These are phyloP conservation scores for Peromyscus eremicus DNA, from an alignment of 2,797 vertebrate species.

Conservation along the genomic window DNA sequence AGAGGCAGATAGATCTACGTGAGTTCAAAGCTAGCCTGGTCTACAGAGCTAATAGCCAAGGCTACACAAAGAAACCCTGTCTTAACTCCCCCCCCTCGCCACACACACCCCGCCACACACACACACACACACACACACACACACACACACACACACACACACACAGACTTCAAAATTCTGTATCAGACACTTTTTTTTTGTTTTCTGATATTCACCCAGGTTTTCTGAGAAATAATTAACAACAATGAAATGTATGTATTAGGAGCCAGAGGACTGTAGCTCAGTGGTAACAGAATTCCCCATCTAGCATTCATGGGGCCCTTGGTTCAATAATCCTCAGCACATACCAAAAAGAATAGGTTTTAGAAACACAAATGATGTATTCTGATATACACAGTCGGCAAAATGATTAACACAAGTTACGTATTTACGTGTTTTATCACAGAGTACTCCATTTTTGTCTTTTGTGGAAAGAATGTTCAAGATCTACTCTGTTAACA, in stretches of 20 bases:
- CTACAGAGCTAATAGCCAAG: background rate
- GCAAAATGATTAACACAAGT: background rate
- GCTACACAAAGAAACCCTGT: background rate
- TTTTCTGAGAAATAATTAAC: background rate
- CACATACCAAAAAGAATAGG: background rate
- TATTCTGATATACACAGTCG: background rate
- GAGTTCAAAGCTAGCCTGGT: too few relatives aligned
- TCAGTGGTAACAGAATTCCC: background rate
- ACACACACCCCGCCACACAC: too few relatives aligned
- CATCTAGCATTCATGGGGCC: too few relatives aligned
- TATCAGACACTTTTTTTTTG: background rate
- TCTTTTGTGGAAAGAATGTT: background rate
- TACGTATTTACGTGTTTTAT: background rate
- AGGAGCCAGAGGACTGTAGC: background rate
- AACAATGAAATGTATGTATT: background rate
- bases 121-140: too few relatives aligned
- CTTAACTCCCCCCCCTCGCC: background rate
- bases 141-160: too few relatives aligned
- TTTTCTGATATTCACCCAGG: background rate
- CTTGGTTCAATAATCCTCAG: background rate
- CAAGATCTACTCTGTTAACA: background rate
- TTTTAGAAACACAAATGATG: background rate
- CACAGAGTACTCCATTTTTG: background rate
- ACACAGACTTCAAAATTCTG: constrained; percentile 2
- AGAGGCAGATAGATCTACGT: too few relatives aligned